Conservation (phyloP, 2,888 invertebrate species). For the Acleris holmiana region DNA sequence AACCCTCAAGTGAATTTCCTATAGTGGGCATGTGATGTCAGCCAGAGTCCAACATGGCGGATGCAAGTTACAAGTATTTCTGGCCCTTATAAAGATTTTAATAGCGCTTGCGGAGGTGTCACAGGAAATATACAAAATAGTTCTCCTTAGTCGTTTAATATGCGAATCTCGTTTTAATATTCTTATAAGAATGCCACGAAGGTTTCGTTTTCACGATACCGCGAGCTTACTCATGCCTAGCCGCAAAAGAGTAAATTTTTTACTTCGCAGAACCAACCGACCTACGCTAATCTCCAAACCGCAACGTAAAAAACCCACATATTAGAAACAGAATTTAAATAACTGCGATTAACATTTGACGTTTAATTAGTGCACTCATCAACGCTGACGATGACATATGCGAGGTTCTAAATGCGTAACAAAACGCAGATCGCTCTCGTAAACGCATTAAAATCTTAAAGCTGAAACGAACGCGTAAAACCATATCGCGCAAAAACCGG, state of each 20-base stretch:
- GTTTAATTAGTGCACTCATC: conserved; percentile 76
- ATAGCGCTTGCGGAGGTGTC: no score
- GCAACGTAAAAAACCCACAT: conserved; percentile 73
- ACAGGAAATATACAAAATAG: no score
- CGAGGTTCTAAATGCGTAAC: conserved; percentile 57
- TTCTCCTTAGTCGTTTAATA: no score
- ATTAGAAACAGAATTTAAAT: conserved; percentile 70
- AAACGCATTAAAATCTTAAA: conserved; percentile 20
- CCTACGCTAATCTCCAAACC: conserved; percentile 74
- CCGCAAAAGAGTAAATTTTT: conserved; percentile 65
- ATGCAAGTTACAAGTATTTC: not conserved
- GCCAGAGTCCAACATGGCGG: not conserved
- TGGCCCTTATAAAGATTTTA: not conserved
- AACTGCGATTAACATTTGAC: conserved; percentile 75
- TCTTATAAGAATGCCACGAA: conserved; percentile 31
- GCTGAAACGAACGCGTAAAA: conserved; percentile 50
- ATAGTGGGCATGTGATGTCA: not conserved
- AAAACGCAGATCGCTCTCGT: conserved; percentile 38
- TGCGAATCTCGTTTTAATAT: conserved; percentile 1
- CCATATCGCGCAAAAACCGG: conserved; percentile 73
- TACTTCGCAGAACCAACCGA: conserved; percentile 68
- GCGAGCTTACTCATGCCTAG: conserved; percentile 56
- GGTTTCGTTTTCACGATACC: conserved; percentile 32
- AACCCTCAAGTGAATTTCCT: no score
- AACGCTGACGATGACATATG: conserved; percentile 69